These are phyloP conservation scores for Mellivora capensis DNA, from an alignment of 2,113 vertebrate species.

Conservation along the genomic window DNA sequence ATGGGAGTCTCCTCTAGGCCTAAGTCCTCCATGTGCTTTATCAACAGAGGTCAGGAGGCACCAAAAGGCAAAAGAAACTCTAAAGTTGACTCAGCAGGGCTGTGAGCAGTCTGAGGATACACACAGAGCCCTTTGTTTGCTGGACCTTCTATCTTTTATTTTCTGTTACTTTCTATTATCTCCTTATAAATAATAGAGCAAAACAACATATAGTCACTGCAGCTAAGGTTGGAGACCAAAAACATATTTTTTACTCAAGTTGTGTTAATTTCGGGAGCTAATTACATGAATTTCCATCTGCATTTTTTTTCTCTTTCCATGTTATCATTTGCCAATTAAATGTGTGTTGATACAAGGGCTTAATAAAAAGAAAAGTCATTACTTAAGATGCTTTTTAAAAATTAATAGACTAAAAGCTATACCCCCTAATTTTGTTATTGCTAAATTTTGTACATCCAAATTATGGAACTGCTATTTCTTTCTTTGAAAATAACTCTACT, in stretches of 20 bases:
- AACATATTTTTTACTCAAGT: not conserved
- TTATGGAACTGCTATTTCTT: not conserved
- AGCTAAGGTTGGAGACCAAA: not conserved
- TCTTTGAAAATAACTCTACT: not conserved
- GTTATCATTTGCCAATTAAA: not conserved
- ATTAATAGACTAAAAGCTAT: not conserved
- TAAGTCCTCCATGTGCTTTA: not conserved
- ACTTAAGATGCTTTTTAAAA: not conserved
- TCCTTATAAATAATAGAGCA: not conserved
- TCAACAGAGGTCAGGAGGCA: not conserved
- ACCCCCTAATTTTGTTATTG: not conserved
- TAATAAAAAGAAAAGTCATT: not conserved
- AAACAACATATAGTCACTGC: not conserved
- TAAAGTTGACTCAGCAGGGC: no score
- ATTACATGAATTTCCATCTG: not conserved
- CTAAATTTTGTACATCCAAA: not conserved
- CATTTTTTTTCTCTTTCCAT: not conserved
- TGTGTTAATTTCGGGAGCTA: not conserved
- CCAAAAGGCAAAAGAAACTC: no score
- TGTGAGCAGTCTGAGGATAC: not conserved
- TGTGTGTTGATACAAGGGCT: not conserved
- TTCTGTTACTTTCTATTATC: not conserved
- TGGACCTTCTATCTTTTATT: not conserved
- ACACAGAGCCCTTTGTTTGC: not conserved
- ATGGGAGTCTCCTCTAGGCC: not conserved